Evolutionary conservation across 1,140 invertebrate species (phyloP).

Genomic region (Drosophila fuyamai): DNA sequence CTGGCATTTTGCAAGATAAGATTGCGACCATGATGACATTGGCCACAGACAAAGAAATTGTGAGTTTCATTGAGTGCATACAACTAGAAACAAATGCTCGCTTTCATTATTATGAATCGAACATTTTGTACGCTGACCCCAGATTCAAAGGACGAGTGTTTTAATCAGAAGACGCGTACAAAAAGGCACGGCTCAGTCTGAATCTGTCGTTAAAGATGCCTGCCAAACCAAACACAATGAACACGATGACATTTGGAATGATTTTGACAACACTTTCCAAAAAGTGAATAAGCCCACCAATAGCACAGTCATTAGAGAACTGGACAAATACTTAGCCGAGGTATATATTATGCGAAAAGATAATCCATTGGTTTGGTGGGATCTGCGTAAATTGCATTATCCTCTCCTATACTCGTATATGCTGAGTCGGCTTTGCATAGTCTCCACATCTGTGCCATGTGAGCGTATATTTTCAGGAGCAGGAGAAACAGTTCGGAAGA

Average conservation of each 20-base stretch:
- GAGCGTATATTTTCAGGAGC: too few relatives aligned
- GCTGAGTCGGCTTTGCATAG: too few relatives aligned
- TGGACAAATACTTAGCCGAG: background rate
- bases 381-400: too few relatives aligned
- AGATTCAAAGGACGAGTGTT: slow-evolving; percentile 6
- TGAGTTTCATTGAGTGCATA: too few relatives aligned
- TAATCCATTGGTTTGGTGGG: background rate
- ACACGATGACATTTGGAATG: background rate
- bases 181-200: background rate
- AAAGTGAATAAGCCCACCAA: background rate
- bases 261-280: too few relatives aligned
- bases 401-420: too few relatives aligned
- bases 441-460: too few relatives aligned
- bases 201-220: background rate
- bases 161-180: slow-evolving; percentile 7
- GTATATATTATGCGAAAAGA: background rate
- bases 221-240: background rate
- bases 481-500: too few relatives aligned
- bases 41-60: background rate
- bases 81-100: background rate
- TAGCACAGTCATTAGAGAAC: background rate
- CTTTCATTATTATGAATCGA: background rate
- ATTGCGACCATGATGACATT: background rate
- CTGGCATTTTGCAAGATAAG: slow-evolving; percentile 1
- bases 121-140: slow-evolving; percentile 6